Evolutionary conservation across 2,888 invertebrate genomes (phyloP).

Genomic region (Resseliella maxima): DNA sequence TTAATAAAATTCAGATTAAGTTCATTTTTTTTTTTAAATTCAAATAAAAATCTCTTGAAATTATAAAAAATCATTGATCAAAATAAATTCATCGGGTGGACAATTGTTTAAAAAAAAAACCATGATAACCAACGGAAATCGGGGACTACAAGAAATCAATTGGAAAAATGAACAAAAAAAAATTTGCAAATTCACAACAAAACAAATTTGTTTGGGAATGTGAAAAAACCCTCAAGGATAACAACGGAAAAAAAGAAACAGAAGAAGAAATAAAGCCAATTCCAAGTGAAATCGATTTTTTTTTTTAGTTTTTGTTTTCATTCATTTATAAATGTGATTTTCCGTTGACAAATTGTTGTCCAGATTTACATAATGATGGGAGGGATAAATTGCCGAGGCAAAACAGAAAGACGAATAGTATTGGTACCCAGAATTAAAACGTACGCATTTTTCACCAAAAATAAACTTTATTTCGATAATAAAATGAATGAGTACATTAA

Average conservation of each 20-base stretch:
- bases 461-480: too few relatives aligned
- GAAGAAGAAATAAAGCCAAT: not conserved
- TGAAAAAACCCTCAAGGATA: not conserved
- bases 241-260: not conserved
- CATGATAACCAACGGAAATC: not conserved
- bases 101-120: not conserved
- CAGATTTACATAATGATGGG: slow-evolving; percentile 37
- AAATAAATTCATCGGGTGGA: not conserved
- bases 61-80: not conserved
- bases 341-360: not conserved
- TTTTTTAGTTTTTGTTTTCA: not conserved
- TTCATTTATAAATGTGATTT: not conserved
- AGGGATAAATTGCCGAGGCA: not conserved
- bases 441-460: too few relatives aligned
- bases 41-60: not conserved
- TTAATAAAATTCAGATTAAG: too few relatives aligned
- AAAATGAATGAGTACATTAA: too few relatives aligned
- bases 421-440: too few relatives aligned
- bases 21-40: not conserved
- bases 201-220: not conserved
- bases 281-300: slow-evolving; percentile 5
- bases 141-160: not conserved
- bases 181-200: not conserved
- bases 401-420: slow-evolving; percentile 29
- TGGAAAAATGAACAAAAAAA: not conserved